These are phyloP conservation scores for Sthenelais limicola DNA, from an alignment of 2,888 invertebrate genomes.

Conservation along the genomic window DNA sequence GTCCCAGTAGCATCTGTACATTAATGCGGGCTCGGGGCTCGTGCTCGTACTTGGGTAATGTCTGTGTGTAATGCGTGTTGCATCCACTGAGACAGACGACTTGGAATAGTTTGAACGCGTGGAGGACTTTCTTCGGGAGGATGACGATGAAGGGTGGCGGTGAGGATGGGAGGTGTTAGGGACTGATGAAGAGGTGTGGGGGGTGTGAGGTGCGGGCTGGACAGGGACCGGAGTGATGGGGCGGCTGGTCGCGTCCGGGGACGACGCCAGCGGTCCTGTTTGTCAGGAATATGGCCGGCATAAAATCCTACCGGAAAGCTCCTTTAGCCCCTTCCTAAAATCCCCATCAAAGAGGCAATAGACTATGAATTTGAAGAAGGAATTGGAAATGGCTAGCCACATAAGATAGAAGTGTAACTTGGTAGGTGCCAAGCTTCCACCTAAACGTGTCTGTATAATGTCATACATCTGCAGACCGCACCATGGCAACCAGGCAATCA, in stretches of 20 bases:
- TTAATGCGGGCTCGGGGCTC: constrained; percentile 7
- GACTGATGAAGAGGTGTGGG: no score
- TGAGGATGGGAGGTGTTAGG: no score
- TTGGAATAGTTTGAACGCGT: constrained; percentile 18
- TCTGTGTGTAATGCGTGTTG: constrained; percentile 14
- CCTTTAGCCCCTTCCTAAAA: constrained; percentile 85
- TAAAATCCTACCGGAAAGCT: neutral
- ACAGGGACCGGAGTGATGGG: no score
- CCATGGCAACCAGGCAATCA: constrained; percentile 95
- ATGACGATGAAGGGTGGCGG: neutral
- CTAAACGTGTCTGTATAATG: constrained; percentile 57
- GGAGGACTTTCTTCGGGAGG: neutral
- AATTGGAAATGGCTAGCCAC: constrained; percentile 95
- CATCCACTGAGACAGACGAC: no score
- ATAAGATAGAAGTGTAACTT: constrained; percentile 86
- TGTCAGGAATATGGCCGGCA: constrained; percentile 24
- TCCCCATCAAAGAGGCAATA: constrained; percentile 92
- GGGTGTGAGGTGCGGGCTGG: no score
- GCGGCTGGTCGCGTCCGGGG: no score
- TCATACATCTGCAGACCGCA: constrained; percentile 86
- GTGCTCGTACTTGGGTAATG: constrained; percentile 29
- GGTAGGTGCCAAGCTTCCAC: constrained; percentile 74
- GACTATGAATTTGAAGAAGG: constrained; percentile 95
- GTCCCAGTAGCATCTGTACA: constrained; percentile 13
- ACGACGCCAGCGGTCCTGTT: neutral